Evolutionary conservation across 92 coral and sea anemone species (phyloP), one percentile per base, ranked within the genome.

Genomic region (Phenganax stokvisi): DNA sequence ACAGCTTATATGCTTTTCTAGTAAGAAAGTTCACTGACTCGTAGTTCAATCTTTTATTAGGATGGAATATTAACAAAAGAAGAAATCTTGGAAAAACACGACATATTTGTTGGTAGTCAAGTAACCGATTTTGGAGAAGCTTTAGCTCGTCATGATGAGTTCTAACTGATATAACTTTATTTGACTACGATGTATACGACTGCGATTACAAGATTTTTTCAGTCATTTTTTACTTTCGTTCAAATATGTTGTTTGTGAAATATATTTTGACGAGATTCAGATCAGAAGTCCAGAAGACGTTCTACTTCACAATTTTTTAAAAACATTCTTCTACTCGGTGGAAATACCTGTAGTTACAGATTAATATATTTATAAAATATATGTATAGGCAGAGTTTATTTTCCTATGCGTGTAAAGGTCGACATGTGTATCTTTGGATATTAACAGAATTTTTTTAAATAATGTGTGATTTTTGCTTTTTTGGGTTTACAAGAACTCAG

Each of bases 91-190:
- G 91, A 92, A 8, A 92, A 90, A 17, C 97, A 96, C 54, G 99
- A 96, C 60, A 83, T 84, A 51, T 96, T 96, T 89, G 99, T 92
- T 79, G 99, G 99, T 8, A 96, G 99, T 60, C 99, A 96, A 86
- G 99, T 92, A 6, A 96, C 99, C 57, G 99, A 96, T 87, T 96
- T 92, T 89, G 99, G 99, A 61, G 99, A 96, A 57, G 99, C 99
- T 9, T 84, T 96, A 9, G 87, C 96, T 31, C 89, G 91, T 63
- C 99, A 96, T 86, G 99, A 96, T 20, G 99, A 96, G 55, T 96
- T 96, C 73, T 96, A 90, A 80, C 61, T 8, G 12, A 52, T 37
- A 25, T 20, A 20, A 20, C 25, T 20, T 20, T 20, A 20, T 20
- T 20, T 20, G 25, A 20, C 25, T 20, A 20, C 25, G 25, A 20